Conservation (phyloP, 2,113 vertebrate genomes). For the Trinectes maculatus region DNA sequence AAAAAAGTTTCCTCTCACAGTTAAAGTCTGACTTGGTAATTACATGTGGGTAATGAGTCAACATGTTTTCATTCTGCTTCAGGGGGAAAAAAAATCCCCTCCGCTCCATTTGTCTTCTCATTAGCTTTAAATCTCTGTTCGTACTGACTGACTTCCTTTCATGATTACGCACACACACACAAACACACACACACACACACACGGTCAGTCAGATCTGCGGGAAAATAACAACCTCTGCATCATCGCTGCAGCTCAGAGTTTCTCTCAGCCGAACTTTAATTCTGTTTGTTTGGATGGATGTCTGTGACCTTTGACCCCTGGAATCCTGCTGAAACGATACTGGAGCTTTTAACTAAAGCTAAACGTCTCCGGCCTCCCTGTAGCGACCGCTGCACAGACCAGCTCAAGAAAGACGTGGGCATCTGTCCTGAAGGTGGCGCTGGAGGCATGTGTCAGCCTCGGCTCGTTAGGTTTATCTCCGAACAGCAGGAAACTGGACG, state of each 20-base stretch:
- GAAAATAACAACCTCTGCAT: slow-evolving; percentile 23
- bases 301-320: slow-evolving; percentile 26
- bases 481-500: no score
- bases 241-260: no score
- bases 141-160: slow-evolving; percentile 58
- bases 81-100: slow-evolving; percentile 11
- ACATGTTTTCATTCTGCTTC: slow-evolving; percentile 54
- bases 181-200: no score
- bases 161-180: no score
- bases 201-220: slow-evolving; percentile 26
- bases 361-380: background rate
- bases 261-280: background rate
- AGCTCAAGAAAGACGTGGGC: no score
- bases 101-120: slow-evolving; percentile 64
- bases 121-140: slow-evolving; percentile 63
- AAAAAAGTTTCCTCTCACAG: slow-evolving; percentile 56
- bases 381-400: background rate
- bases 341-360: slow-evolving; percentile 5
- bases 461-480: no score
- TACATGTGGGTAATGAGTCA: slow-evolving; percentile 58
- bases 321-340: background rate
- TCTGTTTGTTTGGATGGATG: no score
- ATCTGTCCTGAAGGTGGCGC: no score
- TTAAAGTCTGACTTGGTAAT: slow-evolving; percentile 65
- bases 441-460: no score